Base-by-base conservation (phyloP, 2,797 vertebrate species). In the Cyprinella venusta region DNA sequence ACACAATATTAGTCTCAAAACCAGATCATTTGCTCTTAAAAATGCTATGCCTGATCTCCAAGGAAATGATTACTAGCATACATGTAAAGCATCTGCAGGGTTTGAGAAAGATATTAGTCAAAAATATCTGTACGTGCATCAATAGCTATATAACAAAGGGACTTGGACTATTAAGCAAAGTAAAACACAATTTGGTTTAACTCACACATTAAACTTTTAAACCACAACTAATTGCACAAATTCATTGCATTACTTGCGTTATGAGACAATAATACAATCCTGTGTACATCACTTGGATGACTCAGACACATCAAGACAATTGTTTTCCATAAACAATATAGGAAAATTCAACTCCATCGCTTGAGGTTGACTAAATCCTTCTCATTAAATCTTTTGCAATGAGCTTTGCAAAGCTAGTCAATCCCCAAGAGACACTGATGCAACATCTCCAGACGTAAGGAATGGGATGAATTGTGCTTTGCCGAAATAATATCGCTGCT, bases 401-500 rank as follows among this genome's bases (percentile, higher is more conserved):
- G 69, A 61, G 56, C 48, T 67, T 74, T 80, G 65, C 70, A 63
- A 70, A 83, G 81, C 81, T 45, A 68, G 74, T 59, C 74, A 83
- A 83, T 69, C 65, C 75, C 26, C 54, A 18, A 45, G 81, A 70
- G 75, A 61, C 65, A 59, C 65, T 83, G 81, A 83, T 45, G 65
- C 65, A 83, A 83, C 74, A 70, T 83, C 75, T 50, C 52, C 52
- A 83, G 81, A 83, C 40, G 16, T 52, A 69, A 83, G 75, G 75
- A 83, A 76, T 59, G 42, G 24, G 64, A 70, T 77, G 36, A 69
- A 56, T 68, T 36, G 81, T 30, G 48, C 38, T 52, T 24, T 5
- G 1, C 63, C 24, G 16, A 38, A 68, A 77, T 69, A 63, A 83
- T 78, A 83, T 70, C 26, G 2, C 52, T 24, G 52, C 40, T 61